Evolutionary conservation across 2,888 invertebrate genomes (phyloP), one percentile per base, ranked within the genome.

Genomic region (Gastrophysa polygoni): DNA sequence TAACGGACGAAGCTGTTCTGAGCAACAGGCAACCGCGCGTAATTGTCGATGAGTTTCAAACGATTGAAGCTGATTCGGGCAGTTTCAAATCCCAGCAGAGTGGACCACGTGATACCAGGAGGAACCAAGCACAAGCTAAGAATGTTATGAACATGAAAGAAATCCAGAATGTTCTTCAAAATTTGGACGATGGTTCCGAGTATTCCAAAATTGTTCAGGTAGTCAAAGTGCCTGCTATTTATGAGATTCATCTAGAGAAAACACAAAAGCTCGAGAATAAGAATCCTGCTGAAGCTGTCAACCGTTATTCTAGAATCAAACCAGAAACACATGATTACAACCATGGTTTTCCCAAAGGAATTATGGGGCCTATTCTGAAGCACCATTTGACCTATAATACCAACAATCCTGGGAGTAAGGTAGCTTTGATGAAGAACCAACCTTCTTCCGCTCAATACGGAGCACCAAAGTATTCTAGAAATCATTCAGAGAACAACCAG

Each of bases 201-300:
- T 59, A 61, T 20, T 64, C 68, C 1, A 68, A 66, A 52, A 66
- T 72, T 14, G 60, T 71, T 7, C 73, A 73, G 63, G 71, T 75
- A 10, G 63, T 75, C 1, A 73, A 73, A 66, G 74, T 74, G 7
- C 75, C 75, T 7, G 75, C 75, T 0, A 67, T 74, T 6, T 75
- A 75, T 57, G 75, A 75, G 54, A 68, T 75, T 17, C 75, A 74
- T 58, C 57, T 75, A 11, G 73, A 73, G 60, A 63, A 66, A 24
- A 5, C 24, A 24, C 24, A 24, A 7, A 24, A 24, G 7, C 24
- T 24, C 24, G 7, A 24, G 4, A 24, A 24, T 7, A 24, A 5
- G 24, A 24, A 24, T 5, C 7, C 24, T 24, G 24, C n/a, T n/a
- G n/a, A n/a, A n/a, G n/a, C n/a, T n/a, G n/a, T n/a, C n/a, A 24